Evolutionary conservation across 64 coral and sea anemone genomes (phyloP), one percentile per base, ranked within the genome.

Genomic region (Stylophora pistillata): DNA sequence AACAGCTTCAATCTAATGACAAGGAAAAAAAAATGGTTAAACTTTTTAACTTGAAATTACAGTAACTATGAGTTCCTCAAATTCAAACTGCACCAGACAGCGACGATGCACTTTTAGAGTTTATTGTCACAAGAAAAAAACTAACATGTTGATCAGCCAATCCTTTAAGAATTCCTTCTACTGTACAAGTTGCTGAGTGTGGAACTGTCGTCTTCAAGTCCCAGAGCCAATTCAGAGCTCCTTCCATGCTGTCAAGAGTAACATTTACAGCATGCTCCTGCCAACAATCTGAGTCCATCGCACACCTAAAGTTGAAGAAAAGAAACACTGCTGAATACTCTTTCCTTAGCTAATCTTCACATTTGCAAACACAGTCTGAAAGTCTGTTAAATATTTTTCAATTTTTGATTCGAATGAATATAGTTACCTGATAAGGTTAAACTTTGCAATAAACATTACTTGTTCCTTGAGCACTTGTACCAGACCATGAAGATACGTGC

Each of bases 171-270:
- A 94, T 65, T 13, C 92, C 95, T 55, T 98, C 95, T 29, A 98
- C 92, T 52, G 95, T 94, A 65, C 88, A 88, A 17, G 95, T 98
- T 30, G 84, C 70, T 17, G 95, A 91, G 31, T 85, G 83, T 41
- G 89, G 91, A 9, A 78, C 81, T 32, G 32, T 74, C 21, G 76
- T 85, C 9, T 98, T 79, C 20, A 94, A 61, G 15, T 85, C 90
- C 92, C 88, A 98, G 17, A 98, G 77, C 95, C 95, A 98, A 9
- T 85, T 88, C 3, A 98, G 65, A 13, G 78, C 92, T 77, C 77
- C 82, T 71, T 98, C 95, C 95, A 98, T 91, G 53, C 95, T 98
- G 82, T 98, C 95, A 25, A 98, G 78, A 23, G 92, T 98, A 1
- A 98, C 95, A 56, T 83, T 94, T 4, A 98, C 47, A 13, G 95